Evolutionary conservation across 2,888 invertebrate species (phyloP).

Genomic region (Spicauda simplicius): DNA sequence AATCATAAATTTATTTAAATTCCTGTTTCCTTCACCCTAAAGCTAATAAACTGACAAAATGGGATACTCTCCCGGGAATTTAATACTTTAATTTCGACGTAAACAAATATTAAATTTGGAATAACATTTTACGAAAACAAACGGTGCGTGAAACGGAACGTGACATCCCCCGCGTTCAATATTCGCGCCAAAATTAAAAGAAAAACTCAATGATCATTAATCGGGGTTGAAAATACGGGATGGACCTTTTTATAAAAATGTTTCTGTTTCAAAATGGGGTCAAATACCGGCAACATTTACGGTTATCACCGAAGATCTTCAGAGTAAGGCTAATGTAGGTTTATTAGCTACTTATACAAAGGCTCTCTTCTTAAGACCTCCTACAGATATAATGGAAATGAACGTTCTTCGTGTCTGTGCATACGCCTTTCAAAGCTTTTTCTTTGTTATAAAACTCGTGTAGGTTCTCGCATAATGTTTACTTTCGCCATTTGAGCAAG

Average conservation of each 20-base stretch:
- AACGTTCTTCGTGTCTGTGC: too few species aligned
- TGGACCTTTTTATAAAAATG: too few species aligned
- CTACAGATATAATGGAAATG: background rate
- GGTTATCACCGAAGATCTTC: too few species aligned
- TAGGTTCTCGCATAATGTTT: too few species aligned
- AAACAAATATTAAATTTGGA: slow-evolving; percentile 5
- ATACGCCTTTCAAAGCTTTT: too few species aligned
- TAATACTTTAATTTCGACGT: background rate
- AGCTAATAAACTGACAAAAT: background rate
- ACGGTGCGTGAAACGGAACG: slow-evolving; percentile 15
- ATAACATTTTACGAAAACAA: slow-evolving; percentile 12
- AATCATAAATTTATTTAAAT: background rate
- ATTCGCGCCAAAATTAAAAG: slow-evolving; percentile 4
- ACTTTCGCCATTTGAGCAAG: too few species aligned
- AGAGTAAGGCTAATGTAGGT: too few species aligned
- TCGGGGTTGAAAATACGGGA: background rate
- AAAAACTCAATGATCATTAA: background rate
- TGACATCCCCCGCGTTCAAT: background rate
- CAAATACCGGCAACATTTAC: too few species aligned
- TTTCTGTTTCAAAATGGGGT: too few species aligned
- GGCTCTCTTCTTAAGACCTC: background rate
- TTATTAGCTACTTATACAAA: too few species aligned
- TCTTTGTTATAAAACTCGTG: too few species aligned
- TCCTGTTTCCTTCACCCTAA: background rate
- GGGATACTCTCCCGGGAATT: background rate